Percentiles rank a stretch among this genome's conserved stretches.
Conservation (phyloP, 1,140 invertebrate species). For the Microplitis demolitor region DNA sequence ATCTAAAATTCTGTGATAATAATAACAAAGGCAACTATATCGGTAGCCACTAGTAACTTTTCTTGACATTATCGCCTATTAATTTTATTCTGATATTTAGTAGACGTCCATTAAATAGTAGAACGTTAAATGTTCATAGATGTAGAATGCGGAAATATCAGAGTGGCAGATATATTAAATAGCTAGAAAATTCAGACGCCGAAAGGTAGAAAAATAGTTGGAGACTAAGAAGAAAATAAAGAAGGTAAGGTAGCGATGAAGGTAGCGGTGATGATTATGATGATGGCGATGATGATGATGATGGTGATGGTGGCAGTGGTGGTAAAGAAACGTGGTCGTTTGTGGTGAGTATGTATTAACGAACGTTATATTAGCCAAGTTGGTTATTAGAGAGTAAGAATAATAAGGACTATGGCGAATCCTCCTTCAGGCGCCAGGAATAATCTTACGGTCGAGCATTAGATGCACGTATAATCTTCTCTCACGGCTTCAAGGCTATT, state of each 20-base stretch:
- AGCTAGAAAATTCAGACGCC: background rate
- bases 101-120: too few relatives aligned
- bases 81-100: background rate
- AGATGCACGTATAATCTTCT: conserved; percentile 19
- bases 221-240: background rate
- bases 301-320: too few relatives aligned
- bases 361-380: background rate
- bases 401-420: background rate
- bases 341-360: too few relatives aligned
- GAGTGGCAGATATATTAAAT: background rate
- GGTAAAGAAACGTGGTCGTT: too few relatives aligned
- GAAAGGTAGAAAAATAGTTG: background rate
- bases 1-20: too few relatives aligned
- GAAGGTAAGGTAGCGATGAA: background rate
- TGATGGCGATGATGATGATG: background rate
- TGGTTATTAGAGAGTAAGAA: conserved; percentile 10
- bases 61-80: too few relatives aligned
- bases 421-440: conserved; percentile 13
- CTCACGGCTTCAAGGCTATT: conserved; percentile 18
- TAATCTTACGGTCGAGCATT: conserved; percentile 14
- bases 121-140: background rate
- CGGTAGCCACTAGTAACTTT: too few relatives aligned
- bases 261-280: background rate
- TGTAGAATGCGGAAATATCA: background rate
- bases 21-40: too few relatives aligned